Evolutionary conservation across 2,113 vertebrate genomes (phyloP), one percentile per base, ranked within the genome.

Genomic region (Archocentrus centrarchus): DNA sequence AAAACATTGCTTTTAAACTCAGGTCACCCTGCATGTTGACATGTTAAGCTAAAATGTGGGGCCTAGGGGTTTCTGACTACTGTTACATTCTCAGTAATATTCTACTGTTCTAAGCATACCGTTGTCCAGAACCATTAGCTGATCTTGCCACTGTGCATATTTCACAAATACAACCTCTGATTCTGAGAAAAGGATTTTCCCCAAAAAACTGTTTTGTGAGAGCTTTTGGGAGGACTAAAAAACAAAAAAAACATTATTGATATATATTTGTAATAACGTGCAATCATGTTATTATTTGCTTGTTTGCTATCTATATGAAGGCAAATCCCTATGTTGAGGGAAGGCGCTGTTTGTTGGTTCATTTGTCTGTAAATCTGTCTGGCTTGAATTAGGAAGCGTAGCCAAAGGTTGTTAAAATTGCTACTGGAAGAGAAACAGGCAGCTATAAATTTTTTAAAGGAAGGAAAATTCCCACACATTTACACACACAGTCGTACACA

Each of bases 351-450:
- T 82, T 32, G 37, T 87, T 13, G 11, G 41, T 83, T 78, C 18
- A 63, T 88, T 82, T 86, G 81, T 86, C 79, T 81, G 59, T 85
- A 50, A 63, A 75, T 85, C 78, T 92, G 94, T 95, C 95, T 97
- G 96, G 92, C 93, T 96, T 96, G 93, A 96, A 95, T 97, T 96
- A 96, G 91, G 83, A 93, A 93, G 92, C 95, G 94, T 95, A 95
- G 96, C 95, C 94, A 95, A 93, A 89, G 89, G 94, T 93, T 94
- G 95, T 96, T 95, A 96, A 96, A 88, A 95, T 94, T 87, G 92
- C 91, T 90, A 94, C 93, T 96, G 94, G 94, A 95, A 93, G 91
- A 94, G 92, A 92, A 95, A 93, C 91, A 93, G 91, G 92, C 94
- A 94, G 95, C 94, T 95, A 94, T 95, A 95, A 95, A 94, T 90